phyloP scores from a whole-genome alignment of 2,797 vertebrate species.

The Paramormyrops hopkinsi region DNA sequence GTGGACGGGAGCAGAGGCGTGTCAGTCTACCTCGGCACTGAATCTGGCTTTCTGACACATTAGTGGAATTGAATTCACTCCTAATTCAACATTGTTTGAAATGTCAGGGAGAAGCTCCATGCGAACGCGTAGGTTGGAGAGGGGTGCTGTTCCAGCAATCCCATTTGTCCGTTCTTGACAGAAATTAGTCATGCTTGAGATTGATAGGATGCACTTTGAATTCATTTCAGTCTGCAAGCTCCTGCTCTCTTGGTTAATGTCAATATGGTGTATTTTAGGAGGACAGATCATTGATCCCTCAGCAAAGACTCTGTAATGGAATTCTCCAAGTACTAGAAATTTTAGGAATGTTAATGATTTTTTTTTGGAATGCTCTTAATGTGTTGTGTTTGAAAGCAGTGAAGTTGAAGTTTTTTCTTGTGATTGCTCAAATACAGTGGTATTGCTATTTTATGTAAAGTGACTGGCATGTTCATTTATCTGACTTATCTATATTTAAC shows the following conservation, averaged over 20 bases:
- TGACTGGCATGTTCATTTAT: neutral
- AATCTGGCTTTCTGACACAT: conserved; percentile 31
- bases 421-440: neutral
- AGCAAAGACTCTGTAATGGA: conserved; percentile 31
- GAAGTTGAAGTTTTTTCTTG: neutral
- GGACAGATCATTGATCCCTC: conserved; percentile 43
- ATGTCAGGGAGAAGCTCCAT: conserved; percentile 20
- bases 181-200: conserved; percentile 51
- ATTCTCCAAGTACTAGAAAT: conserved; percentile 20
- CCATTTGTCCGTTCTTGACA: conserved; percentile 38
- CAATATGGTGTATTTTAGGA: conserved; percentile 41
- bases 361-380: conserved; percentile 20
- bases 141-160: conserved; percentile 26
- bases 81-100: conserved; percentile 29
- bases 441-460: neutral
- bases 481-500: neutral
- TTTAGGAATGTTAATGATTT: conserved; percentile 39
- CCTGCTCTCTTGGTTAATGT: conserved; percentile 28
- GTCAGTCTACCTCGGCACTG: conserved; percentile 32
- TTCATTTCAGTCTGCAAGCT: conserved; percentile 35
- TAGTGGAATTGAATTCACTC: conserved; percentile 36
- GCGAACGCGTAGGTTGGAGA: conserved; percentile 3
- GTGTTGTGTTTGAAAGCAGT: neutral
- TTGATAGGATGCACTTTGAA: conserved; percentile 39
- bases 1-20: conserved; percentile 33